Evolutionary conservation across 2,888 invertebrate genomes (phyloP).

Genomic region (Gisinianus flammeolus): DNA sequence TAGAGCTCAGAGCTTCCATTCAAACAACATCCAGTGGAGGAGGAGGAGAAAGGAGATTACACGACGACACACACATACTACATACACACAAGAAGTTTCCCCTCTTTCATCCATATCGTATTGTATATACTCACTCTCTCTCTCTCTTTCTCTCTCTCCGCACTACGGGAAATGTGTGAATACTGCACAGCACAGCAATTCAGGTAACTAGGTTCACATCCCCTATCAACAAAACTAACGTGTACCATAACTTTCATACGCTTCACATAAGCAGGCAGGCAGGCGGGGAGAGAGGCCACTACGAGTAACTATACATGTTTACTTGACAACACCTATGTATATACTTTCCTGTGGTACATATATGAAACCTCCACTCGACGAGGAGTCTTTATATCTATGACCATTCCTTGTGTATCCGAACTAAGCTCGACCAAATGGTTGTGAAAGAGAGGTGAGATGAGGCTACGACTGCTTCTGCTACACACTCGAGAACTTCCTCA

Average conservation of each 20-base stretch:
- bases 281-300: background rate
- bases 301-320: background rate
- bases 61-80: background rate
- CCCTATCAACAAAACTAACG: conserved; percentile 27
- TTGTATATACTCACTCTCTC: background rate
- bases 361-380: background rate
- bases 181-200: background rate
- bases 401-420: too few species aligned
- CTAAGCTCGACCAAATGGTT: conserved; percentile 31
- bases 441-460: conserved; percentile 39
- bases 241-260: conserved; percentile 21
- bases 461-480: conserved; percentile 25
- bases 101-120: background rate
- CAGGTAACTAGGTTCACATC: conserved; percentile 9
- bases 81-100: conserved; percentile 1
- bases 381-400: too few species aligned
- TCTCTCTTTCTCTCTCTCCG: background rate
- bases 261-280: conserved; percentile 3
- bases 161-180: background rate
- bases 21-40: background rate
- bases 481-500: background rate
- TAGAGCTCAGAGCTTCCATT: background rate
- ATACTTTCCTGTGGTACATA: background rate
- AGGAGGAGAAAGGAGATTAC: conserved; percentile 18
- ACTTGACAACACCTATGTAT: background rate